phyloP scores from a whole-genome alignment of 2,113 vertebrate species.

The Ptychochromis oligacanthus region DNA sequence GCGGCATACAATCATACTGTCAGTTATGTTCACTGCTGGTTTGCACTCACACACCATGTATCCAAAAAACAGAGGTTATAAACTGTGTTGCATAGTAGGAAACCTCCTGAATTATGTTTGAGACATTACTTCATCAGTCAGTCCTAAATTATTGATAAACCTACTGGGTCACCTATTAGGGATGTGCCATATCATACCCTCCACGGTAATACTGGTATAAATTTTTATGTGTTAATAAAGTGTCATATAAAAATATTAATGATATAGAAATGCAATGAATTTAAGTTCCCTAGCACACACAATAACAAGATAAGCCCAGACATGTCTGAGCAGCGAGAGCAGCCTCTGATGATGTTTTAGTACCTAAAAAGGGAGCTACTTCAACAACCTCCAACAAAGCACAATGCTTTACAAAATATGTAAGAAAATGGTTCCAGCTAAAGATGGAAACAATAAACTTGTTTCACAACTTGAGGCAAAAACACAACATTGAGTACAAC shows the following conservation, averaged over 20 bases:
- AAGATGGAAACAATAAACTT: no score
- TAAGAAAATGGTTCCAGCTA: no score
- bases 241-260: background rate
- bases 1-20: background rate
- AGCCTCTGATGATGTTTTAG: no score
- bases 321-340: background rate
- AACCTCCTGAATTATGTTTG: background rate
- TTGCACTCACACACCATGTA: background rate
- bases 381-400: no score
- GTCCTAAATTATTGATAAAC: background rate
- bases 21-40: background rate
- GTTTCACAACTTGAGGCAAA: no score
- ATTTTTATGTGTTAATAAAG: background rate
- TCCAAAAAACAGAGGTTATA: background rate
- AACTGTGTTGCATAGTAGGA: background rate
- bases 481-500: no score
- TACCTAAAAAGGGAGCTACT: no score
- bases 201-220: background rate
- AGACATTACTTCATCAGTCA: background rate
- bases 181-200: background rate
- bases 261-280: background rate
- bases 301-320: background rate
- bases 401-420: no score
- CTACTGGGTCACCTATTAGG: no score
- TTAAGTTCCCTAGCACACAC: background rate